Percentiles rank a stretch among this genome's conserved stretches.
phyloP scores from a whole-genome alignment of 2,888 invertebrate species.

The Caenorhabditis uteleia region DNA sequence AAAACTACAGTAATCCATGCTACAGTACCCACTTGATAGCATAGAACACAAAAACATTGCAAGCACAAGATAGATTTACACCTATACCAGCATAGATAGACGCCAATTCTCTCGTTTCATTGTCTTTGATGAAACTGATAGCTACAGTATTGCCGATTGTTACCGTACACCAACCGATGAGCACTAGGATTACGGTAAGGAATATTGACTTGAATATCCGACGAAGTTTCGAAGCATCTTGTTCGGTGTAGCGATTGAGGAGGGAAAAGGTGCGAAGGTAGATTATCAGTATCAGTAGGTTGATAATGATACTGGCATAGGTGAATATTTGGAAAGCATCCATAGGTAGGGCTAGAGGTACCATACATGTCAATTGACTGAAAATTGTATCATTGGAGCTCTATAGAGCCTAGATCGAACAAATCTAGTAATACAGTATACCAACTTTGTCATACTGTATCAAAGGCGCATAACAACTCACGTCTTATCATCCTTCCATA shows the following conservation, averaged over 20 bases:
- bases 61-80: slow-evolving; percentile 3
- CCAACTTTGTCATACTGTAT: too few species aligned
- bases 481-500: background rate
- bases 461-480: too few species aligned
- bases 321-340: slow-evolving; percentile 15
- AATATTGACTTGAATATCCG: slow-evolving; percentile 40
- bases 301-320: slow-evolving; percentile 22
- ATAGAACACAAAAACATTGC: slow-evolving; percentile 7
- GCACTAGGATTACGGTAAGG: slow-evolving; percentile 30
- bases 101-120: slow-evolving; percentile 1
- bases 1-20: background rate
- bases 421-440: too few species aligned
- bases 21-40: background rate
- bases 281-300: slow-evolving; percentile 14
- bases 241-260: slow-evolving; percentile 20
- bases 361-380: slow-evolving; percentile 19
- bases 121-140: slow-evolving; percentile 2
- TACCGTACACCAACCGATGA: slow-evolving; percentile 31
- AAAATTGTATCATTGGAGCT: too few species aligned
- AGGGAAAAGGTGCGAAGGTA: slow-evolving; percentile 23
- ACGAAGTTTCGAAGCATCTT: slow-evolving; percentile 8
- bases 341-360: slow-evolving; percentile 10
- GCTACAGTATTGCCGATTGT: slow-evolving; percentile 26
- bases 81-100: slow-evolving; percentile 21
- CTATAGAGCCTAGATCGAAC: too few species aligned